These are phyloP conservation scores for Drosophila tristis DNA, from an alignment of 1,140 invertebrate species.

Conservation along the genomic window DNA sequence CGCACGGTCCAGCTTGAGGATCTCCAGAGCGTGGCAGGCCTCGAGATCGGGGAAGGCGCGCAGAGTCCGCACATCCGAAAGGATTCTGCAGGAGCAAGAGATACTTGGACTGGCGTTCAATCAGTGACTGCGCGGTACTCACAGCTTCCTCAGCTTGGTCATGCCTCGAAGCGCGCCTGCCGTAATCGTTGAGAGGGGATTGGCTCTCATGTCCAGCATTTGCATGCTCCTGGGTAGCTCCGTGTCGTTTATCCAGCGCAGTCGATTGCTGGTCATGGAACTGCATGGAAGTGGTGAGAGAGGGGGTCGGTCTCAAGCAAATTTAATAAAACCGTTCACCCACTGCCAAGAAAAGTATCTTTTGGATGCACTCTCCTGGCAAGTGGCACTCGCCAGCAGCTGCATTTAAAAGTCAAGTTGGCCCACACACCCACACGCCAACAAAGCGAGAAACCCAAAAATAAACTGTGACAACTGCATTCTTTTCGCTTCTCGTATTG, in stretches of 20 bases:
- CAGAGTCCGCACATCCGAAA: conserved; percentile 93
- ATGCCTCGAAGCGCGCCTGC: conserved; percentile 88
- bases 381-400: conserved; percentile 70
- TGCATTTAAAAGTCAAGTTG: conserved; percentile 74
- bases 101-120: no score
- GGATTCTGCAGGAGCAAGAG: conserved; percentile 86
- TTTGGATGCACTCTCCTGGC: conserved; percentile 48
- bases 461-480: conserved; percentile 58
- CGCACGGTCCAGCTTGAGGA: conserved; percentile 92
- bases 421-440: conserved; percentile 40
- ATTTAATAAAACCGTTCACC: conserved; percentile 41
- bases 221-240: conserved; percentile 87
- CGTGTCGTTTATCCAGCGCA: conserved; percentile 87
- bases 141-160: conserved; percentile 89
- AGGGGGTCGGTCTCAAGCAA: background rate
- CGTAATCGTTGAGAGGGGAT: conserved; percentile 88
- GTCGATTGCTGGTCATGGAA: conserved; percentile 89
- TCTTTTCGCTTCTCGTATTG: conserved; percentile 54
- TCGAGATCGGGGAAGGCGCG: conserved; percentile 92
- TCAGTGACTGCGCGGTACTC: conserved; percentile 84
- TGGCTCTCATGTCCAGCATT: conserved; percentile 89
- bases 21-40: conserved; percentile 90
- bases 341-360: conserved; percentile 64
- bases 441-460: conserved; percentile 33
- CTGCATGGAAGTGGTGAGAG: conserved; percentile 26